Conservation (phyloP, 2,113 vertebrate genomes). For the Sclerurus mexicanus region DNA sequence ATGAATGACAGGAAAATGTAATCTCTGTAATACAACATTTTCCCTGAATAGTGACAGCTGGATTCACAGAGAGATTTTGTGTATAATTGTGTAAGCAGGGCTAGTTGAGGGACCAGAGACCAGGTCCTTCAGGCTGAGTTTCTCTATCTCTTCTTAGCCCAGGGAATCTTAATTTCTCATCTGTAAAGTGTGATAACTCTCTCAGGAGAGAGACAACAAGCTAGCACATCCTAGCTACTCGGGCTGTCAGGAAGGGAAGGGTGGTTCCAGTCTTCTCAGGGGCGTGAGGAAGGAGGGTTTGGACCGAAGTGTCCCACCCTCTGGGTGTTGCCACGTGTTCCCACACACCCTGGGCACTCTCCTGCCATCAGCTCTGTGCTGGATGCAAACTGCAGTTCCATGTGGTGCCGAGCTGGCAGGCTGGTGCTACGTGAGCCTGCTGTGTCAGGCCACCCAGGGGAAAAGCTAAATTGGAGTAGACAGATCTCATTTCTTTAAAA, state of each 20-base stretch:
- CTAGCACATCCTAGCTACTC: too few relatives aligned
- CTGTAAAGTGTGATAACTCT: background rate
- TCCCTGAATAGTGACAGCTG: background rate
- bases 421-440: background rate
- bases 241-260: background rate
- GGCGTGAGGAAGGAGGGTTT: background rate
- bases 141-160: background rate
- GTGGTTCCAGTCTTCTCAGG: background rate
- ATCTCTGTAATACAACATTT: background rate
- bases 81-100: accelerated
- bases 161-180: background rate
- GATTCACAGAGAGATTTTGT: background rate
- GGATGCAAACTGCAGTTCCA: background rate
- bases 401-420: background rate
- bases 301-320: background rate
- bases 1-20: background rate
- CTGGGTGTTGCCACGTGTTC: background rate
- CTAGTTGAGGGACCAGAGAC: background rate
- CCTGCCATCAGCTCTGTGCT: background rate
- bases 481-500: background rate
- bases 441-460: background rate
- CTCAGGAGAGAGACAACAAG: background rate
- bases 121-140: background rate
- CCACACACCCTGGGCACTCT: background rate
- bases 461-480: background rate